A percentile compares a stretch with the other conserved stretches of the same genome.
Conservation (phyloP, 1,140 invertebrate genomes). For the Ceratina japonica region DNA sequence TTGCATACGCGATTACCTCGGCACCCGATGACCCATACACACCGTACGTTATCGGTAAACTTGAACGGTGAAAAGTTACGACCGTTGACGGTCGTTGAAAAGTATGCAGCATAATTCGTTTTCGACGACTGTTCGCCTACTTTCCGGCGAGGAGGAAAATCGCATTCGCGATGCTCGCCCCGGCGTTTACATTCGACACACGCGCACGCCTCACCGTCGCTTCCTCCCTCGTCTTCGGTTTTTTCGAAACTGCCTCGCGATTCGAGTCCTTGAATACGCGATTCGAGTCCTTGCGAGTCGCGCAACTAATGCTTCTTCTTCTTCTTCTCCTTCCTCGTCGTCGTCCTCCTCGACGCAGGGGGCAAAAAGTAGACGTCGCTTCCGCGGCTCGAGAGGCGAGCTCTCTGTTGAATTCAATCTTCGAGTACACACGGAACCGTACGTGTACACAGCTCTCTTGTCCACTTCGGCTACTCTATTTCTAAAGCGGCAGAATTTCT, state of each 20-base stretch:
- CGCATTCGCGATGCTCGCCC: constrained; percentile 1
- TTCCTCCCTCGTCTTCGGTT: constrained; percentile 8
- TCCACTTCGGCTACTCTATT: background rate
- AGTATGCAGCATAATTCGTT: constrained; percentile 11
- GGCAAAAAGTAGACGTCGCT: constrained; percentile 40
- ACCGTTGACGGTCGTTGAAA: background rate
- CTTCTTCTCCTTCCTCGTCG: constrained; percentile 17
- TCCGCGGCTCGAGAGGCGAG: constrained; percentile 32
- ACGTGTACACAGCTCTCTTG: background rate
- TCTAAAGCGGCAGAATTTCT: background rate
- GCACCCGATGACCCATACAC: background rate
- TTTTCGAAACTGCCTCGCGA: constrained; percentile 27
- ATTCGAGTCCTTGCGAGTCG: constrained; percentile 37
- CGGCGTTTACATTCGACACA: background rate
- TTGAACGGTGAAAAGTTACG: background rate
- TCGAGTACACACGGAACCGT: background rate
- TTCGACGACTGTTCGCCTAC: constrained; percentile 18
- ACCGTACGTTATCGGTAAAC: background rate
- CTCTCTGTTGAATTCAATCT: constrained; percentile 42
- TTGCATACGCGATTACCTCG: constrained; percentile 8
- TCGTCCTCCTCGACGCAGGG: background rate
- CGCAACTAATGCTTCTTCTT: background rate
- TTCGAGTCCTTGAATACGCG: constrained; percentile 29
- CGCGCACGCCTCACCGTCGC: background rate
- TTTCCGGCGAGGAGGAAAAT: constrained; percentile 16